These are phyloP conservation scores for Mionectes olivaceus DNA, from an alignment of 2,797 vertebrate species.

Conservation along the genomic window DNA sequence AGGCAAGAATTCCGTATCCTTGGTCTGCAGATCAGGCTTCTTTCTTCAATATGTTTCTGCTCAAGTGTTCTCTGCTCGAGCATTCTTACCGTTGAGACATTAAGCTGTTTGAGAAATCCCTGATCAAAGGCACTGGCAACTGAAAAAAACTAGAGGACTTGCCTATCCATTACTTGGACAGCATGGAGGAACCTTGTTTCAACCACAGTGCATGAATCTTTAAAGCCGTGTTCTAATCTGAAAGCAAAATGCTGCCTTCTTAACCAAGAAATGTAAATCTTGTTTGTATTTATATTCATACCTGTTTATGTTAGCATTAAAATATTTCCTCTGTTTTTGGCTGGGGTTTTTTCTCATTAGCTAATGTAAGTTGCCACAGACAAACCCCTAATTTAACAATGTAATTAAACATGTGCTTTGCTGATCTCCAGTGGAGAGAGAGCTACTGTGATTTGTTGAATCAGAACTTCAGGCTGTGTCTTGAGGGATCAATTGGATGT, in stretches of 20 bases:
- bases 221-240: not conserved
- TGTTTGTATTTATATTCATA: constrained; percentile 53
- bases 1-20: not conserved
- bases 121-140: not conserved
- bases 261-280: constrained; percentile 43
- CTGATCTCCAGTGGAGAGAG: constrained; percentile 29
- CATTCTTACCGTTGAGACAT: not conserved
- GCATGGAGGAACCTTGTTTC: not conserved
- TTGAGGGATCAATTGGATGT: constrained; percentile 34
- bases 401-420: constrained; percentile 48
- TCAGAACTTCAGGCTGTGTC: constrained; percentile 50
- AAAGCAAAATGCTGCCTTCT: not conserved
- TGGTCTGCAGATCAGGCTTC: not conserved
- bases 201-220: not conserved
- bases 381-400: constrained; percentile 52
- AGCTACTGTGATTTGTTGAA: constrained; percentile 34
- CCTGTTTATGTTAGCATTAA: constrained; percentile 37
- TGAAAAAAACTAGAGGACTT: not conserved
- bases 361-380: constrained; percentile 28
- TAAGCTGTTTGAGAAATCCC: not conserved
- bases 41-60: not conserved
- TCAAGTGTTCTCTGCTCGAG: not conserved
- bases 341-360: constrained; percentile 10
- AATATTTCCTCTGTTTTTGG: constrained; percentile 61
- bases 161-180: not conserved